Conservation (phyloP, 2,888 invertebrate genomes). For the Poecilobothrus nobilitatus region DNA sequence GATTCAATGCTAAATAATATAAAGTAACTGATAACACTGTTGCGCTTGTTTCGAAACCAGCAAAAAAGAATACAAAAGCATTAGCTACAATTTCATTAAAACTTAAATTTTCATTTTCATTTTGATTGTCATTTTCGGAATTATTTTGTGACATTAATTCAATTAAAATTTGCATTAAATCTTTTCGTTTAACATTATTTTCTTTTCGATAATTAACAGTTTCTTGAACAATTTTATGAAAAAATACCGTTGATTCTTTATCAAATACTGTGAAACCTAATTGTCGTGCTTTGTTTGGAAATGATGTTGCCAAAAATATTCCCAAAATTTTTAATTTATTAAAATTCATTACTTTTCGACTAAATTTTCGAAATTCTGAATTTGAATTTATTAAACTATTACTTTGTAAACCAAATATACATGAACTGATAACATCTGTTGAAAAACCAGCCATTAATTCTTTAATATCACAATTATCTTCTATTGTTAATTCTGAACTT, state of each 20-base stretch:
- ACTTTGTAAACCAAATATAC: conserved; percentile 39
- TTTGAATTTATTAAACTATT: conserved; percentile 33
- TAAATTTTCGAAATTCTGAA: conserved; percentile 32
- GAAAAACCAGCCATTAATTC: conserved; percentile 22
- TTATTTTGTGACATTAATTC: conserved; percentile 17
- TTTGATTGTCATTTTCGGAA: not conserved
- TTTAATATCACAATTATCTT: conserved; percentile 20
- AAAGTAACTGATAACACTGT: conserved; percentile 41
- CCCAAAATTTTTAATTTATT: too few relatives aligned
- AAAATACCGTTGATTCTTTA: conserved; percentile 16
- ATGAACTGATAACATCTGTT: conserved; percentile 27
- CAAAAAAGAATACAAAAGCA: conserved; percentile 45
- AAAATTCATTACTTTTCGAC: too few relatives aligned
- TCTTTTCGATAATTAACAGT: conserved; percentile 20
- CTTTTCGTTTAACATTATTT: conserved; percentile 22
- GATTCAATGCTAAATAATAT: conserved; percentile 43
- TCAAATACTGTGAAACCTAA: conserved; percentile 17
- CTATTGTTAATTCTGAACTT: not conserved
- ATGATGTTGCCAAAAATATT: conserved; percentile 17
- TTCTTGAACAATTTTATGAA: conserved; percentile 19
- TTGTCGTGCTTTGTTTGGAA: conserved; percentile 11
- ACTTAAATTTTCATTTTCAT: conserved; percentile 23
- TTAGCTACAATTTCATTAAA: conserved; percentile 45
- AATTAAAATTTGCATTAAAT: conserved; percentile 23
- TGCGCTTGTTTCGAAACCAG: conserved; percentile 46